A percentile compares a stretch with the other conserved stretches of the same genome.
Conservation (phyloP, 2,888 invertebrate species). For the Horisme vitalbata region DNA sequence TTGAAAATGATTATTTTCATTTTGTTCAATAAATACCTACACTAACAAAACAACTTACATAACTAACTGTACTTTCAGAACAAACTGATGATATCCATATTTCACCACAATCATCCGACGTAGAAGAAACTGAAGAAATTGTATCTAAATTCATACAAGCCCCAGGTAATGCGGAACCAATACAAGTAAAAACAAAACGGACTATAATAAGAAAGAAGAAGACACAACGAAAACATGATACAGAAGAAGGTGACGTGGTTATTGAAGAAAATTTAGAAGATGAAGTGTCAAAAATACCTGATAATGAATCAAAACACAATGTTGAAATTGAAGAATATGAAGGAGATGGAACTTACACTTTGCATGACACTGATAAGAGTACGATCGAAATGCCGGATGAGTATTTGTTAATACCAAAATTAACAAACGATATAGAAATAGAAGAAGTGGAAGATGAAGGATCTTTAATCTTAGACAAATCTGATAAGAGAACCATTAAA, state of each 20-base stretch:
- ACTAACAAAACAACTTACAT: too few species aligned
- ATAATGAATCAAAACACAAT: conserved; percentile 41
- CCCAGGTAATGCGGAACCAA: conserved; percentile 77
- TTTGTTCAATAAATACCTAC: too few species aligned
- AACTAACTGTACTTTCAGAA: too few species aligned
- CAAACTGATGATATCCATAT: conserved; percentile 32
- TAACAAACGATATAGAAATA: conserved; percentile 53
- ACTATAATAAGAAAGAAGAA: conserved; percentile 78
- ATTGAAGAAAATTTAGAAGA: conserved; percentile 78
- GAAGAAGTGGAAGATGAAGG: conserved; percentile 56
- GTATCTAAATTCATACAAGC: conserved; percentile 81
- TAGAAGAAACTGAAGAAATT: conserved; percentile 84
- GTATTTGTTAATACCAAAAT: conserved; percentile 54
- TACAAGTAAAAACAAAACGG: conserved; percentile 81
- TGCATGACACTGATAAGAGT: conserved; percentile 51
- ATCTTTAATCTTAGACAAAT: too few species aligned
- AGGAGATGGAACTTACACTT: conserved; percentile 44
- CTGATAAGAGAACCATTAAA: too few species aligned
- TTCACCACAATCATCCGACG: conserved; percentile 67
- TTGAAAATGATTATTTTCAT: too few species aligned
- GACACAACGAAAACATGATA: conserved; percentile 34
- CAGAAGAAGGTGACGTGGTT: conserved; percentile 72
- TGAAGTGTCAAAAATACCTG: conserved; percentile 43
- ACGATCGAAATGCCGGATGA: conserved; percentile 66
- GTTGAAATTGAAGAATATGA: conserved; percentile 71